Conservation (phyloP, 2,888 invertebrate species). For the Apoderus coryli region DNA sequence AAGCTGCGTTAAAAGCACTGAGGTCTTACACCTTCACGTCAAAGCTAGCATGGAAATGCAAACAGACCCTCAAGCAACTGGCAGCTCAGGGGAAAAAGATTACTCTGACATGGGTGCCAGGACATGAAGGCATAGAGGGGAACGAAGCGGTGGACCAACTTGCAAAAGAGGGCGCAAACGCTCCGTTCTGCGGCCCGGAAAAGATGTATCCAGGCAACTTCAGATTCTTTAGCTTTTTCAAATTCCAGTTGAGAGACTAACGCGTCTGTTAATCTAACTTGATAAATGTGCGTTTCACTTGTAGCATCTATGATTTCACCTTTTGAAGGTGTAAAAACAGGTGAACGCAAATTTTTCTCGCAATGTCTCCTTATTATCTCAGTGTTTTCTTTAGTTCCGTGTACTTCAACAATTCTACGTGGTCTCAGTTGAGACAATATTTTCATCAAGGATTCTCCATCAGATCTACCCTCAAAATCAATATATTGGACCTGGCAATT, state of each 20-base stretch:
- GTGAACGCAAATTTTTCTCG: slow-evolving; percentile 46
- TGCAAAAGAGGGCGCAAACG: too few relatives aligned
- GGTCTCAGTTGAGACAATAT: slow-evolving; percentile 72
- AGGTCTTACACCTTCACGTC: too few relatives aligned
- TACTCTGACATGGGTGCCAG: too few relatives aligned
- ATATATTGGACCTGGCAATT: slow-evolving; percentile 85
- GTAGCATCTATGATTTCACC: slow-evolving; percentile 90
- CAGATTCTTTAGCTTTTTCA: slow-evolving; percentile 73
- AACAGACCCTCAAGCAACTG: too few relatives aligned
- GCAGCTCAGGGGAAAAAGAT: too few relatives aligned
- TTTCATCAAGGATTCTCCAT: slow-evolving; percentile 69
- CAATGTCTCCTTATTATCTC: slow-evolving; percentile 54
- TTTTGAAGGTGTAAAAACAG: slow-evolving; percentile 68
- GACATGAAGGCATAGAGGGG: too few relatives aligned
- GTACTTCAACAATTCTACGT: slow-evolving; percentile 61
- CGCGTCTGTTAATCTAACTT: slow-evolving; percentile 84
- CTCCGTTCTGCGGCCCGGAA: too few relatives aligned
- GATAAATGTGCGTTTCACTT: slow-evolving; percentile 95
- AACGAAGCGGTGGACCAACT: too few relatives aligned
- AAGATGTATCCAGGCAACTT: slow-evolving; percentile 99
- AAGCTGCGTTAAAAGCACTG: too few relatives aligned
- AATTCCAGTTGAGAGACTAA: slow-evolving; percentile 77
- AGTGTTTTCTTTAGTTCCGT: slow-evolving; percentile 57
- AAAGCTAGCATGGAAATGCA: too few relatives aligned
- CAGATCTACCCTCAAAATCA: slow-evolving; percentile 91